Evolutionary conservation across 2,888 invertebrate species (phyloP), one percentile per base, ranked within the genome.

Genomic region (Argyresthia goedartella): DNA sequence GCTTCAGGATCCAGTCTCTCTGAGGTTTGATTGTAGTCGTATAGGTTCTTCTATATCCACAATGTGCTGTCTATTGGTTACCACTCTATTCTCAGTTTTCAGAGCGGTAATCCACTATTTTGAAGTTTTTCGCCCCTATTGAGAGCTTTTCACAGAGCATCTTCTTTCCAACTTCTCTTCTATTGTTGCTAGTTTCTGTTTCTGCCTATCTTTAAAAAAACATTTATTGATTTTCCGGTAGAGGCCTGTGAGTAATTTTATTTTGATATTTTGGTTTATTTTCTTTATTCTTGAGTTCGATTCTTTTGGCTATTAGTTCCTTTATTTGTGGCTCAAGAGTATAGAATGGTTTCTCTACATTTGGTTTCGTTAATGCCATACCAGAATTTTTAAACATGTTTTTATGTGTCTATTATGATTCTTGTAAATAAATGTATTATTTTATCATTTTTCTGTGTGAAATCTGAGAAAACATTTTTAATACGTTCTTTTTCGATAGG

Each of bases 141-240:
- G 16, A 3, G 16, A 36, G 6, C 36, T 49, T 39, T 49, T 36
- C 10, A 15, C 36, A 1, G 39, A 49, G 8, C 15, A 10, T 39
- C 36, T 49, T 39, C 10, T 49, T 36, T 49, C 49, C n/a, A 49
- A 36, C 39, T 49, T 39, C 39, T 49, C 49, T 39, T 49, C 49
- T 39, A 49, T 49, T 49, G 9, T 47, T 47, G n/a, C 34, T 11
- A 25, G 10, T 47, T 33, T 47, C 11, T 9, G 4, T 14, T 47
- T 4, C 8, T 7, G 34, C 9, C 34, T 25, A 14, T 34, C 6
- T 4, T 34, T 2, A n/a, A n/a, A n/a, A n/a, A n/a, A n/a, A n/a
- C n/a, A n/a, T 34, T 50, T 50, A 3, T 34, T 44, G 9, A 50
- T 43, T n/a, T 34, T n/a, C 44, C 34, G 43, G 13, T 50, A 50